phyloP scores from a whole-genome alignment of 2,797 vertebrate species.

The Tamandua tetradactyla region DNA sequence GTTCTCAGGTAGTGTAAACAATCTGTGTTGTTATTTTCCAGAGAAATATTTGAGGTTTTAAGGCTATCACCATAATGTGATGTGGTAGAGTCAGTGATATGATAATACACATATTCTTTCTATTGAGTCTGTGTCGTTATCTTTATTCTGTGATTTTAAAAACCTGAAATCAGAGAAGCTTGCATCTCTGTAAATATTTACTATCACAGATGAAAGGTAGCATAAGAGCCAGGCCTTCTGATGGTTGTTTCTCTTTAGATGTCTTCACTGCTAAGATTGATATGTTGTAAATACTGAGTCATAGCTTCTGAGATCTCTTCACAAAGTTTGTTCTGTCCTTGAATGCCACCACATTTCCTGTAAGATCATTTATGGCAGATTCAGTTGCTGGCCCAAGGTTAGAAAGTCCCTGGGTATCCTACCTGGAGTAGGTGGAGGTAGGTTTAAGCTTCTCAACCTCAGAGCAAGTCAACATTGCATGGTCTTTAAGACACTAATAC shows the following conservation, averaged over 20 bases:
- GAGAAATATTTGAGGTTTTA: background rate
- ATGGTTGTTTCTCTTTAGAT: background rate
- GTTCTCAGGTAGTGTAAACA: constrained; percentile 50
- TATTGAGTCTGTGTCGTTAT: background rate
- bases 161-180: constrained; percentile 2
- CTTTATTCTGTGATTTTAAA: background rate
- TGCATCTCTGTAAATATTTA: background rate
- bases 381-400: background rate
- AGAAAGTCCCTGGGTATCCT: background rate
- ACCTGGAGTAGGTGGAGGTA: background rate
- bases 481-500: background rate
- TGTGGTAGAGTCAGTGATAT: background rate
- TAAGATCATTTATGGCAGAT: background rate
- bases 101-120: background rate
- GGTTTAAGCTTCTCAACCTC: background rate
- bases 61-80: constrained; percentile 24
- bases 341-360: background rate
- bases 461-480: background rate
- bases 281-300: background rate
- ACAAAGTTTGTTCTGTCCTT: background rate
- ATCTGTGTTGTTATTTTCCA: background rate
- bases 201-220: background rate
- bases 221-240: background rate
- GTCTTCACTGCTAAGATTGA: background rate
- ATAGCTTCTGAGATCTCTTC: background rate